Evolutionary conservation across 2,113 vertebrate species (phyloP), one percentile per base, ranked within the genome.

Genomic region (Corythornis cristatus): DNA sequence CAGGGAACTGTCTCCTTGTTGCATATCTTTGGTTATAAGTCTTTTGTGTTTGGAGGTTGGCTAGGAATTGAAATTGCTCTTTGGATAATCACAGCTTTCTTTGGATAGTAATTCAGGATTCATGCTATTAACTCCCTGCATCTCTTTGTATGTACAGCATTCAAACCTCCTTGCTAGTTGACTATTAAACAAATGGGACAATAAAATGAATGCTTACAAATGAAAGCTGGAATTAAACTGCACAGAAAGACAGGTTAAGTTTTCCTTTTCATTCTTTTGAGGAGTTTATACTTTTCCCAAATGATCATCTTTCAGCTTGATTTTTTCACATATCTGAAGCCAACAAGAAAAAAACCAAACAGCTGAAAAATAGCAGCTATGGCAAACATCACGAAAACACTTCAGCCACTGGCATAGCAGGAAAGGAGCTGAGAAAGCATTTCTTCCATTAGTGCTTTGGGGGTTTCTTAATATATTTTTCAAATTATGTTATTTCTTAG

Each of bases 21-120:
- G 54, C 16, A 31, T 85, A 65, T 85, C 71, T 90, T 93, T 83
- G 48, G 40, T 88, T 90, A 86, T 84, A 84, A 67, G 88, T 42
- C 90, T 92, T 96, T 94, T 96, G 77, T 96, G 80, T 83, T 93
- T 94, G 25, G 67, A 90, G 82, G 86, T 60, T 95, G 92, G 76
- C 80, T 88, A 58, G 58, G 68, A 92, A 74, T 40, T 83, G 86
- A 84, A 93, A 92, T 87, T 72, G 50, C 53, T 51, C 7, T 89
- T 82, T 86, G 89, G 81, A 88, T 94, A 89, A 96, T 87, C 90
- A 66, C 64, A 82, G 89, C 51, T 80, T 83, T 70, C 62, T 86
- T 93, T 75, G 51, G 83, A 67, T 66, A 78, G 66, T 53, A 90
- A 94, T 86, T 90, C 33, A 3, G 57, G 67, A 88, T 50, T 81